Evolutionary conservation across 2,113 vertebrate species (phyloP).

Genomic region (Thalassarche chlororhynchos): DNA sequence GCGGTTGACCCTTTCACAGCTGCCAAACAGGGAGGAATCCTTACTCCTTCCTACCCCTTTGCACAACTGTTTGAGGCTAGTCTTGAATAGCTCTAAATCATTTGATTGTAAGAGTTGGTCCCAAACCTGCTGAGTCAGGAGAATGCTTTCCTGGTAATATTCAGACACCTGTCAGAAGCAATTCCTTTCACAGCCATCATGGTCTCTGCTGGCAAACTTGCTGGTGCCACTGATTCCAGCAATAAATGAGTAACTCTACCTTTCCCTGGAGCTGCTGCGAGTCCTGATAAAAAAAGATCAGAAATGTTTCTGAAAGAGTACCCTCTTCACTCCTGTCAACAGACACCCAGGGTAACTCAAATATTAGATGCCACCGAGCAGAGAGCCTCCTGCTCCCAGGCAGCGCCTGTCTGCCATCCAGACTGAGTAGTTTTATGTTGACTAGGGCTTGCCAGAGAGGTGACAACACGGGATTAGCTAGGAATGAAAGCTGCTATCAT

Average conservation of each 20-base stretch:
- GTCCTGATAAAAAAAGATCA: background rate
- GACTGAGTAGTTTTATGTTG: background rate
- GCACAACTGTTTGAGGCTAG: slow-evolving; percentile 18
- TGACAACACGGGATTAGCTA: slow-evolving; percentile 26
- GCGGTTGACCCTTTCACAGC: slow-evolving; percentile 26
- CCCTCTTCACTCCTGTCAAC: background rate
- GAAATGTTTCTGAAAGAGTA: background rate
- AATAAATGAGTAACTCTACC: background rate
- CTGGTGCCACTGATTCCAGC: background rate
- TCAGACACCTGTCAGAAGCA: slow-evolving; percentile 40
- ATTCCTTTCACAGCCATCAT: background rate
- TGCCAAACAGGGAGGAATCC: slow-evolving; percentile 20
- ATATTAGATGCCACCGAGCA: background rate
- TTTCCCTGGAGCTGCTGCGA: background rate
- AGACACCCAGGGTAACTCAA: background rate
- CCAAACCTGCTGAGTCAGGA: slow-evolving; percentile 9
- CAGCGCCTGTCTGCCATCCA: background rate
- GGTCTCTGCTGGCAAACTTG: background rate
- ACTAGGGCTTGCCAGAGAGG: background rate
- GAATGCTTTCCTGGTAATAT: slow-evolving; percentile 1
- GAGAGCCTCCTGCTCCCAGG: background rate
- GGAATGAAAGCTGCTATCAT: slow-evolving; percentile 18
- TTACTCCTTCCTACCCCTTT: background rate
- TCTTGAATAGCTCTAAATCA: slow-evolving; percentile 15
- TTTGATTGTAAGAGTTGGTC: slow-evolving; percentile 10